phyloP scores from a whole-genome alignment of 2,888 invertebrate species.

The Apamea epomidion region DNA sequence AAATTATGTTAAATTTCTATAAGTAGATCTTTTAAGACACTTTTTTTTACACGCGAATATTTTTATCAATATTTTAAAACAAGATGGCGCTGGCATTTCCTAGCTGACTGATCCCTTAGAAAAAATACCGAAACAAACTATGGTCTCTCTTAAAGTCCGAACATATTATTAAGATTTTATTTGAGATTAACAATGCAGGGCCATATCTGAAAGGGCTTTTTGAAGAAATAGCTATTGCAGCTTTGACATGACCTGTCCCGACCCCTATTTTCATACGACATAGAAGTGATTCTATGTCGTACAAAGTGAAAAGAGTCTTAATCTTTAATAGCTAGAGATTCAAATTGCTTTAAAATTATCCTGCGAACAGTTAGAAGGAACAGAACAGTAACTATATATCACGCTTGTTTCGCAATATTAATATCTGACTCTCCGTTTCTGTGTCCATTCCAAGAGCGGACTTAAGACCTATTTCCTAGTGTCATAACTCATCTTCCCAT shows the following conservation, averaged over 20 bases:
- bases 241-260: too few species aligned
- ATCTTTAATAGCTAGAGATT: not conserved
- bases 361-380: not conserved
- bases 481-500: constrained; percentile 56
- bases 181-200: not conserved
- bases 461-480: constrained; percentile 47
- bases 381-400: not conserved
- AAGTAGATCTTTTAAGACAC: not conserved
- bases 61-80: not conserved
- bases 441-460: constrained; percentile 41
- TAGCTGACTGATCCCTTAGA: not conserved
- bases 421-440: constrained; percentile 38
- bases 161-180: not conserved
- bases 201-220: not conserved
- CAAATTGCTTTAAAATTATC: not conserved
- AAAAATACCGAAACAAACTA: not conserved
- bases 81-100: not conserved
- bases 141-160: not conserved
- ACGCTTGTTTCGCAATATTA: constrained; percentile 12
- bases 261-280: not conserved
- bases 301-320: not conserved
- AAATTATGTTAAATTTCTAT: not conserved
- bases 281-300: not conserved
- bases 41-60: not conserved
- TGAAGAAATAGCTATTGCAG: not conserved